These are phyloP conservation scores for Pegoplata infirma DNA, from an alignment of 2,888 invertebrate genomes.

Conservation along the genomic window DNA sequence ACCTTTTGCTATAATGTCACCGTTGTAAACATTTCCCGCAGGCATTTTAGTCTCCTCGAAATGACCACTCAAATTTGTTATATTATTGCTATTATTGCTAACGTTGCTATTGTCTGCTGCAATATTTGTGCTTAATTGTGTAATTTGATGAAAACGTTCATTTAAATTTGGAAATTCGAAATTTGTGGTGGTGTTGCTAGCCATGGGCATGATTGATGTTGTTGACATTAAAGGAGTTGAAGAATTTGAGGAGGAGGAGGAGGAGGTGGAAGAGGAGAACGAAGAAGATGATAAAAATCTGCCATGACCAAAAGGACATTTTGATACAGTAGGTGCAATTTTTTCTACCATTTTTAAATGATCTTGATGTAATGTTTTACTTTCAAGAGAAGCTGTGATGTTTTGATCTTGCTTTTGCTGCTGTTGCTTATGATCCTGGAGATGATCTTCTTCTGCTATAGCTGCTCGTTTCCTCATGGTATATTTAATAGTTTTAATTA, in stretches of 20 bases:
- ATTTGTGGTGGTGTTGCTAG: constrained; percentile 22
- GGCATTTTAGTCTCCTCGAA: constrained; percentile 66
- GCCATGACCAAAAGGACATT: constrained; percentile 57
- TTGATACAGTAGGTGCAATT: constrained; percentile 21
- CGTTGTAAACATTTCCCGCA: constrained; percentile 35
- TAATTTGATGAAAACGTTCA: constrained; percentile 35
- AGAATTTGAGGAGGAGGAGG: no score
- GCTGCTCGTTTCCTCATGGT: constrained; percentile 72
- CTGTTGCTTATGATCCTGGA: constrained; percentile 1
- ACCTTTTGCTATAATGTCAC: constrained; percentile 69
- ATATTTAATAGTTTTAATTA: constrained; percentile 73
- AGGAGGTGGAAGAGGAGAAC: no score
- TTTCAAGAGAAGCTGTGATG: not conserved
- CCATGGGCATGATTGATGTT: constrained; percentile 7
- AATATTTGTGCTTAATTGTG: constrained; percentile 13
- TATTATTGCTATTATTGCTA: constrained; percentile 24
- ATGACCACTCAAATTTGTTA: constrained; percentile 51
- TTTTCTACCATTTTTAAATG: not conserved
- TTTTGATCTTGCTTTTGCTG: constrained; percentile 21
- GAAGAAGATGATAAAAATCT: constrained; percentile 18
- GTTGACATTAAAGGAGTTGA: not conserved
- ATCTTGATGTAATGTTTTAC: not conserved
- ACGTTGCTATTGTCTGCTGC: constrained; percentile 41
- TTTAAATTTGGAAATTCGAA: constrained; percentile 6
- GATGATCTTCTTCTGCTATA: constrained; percentile 36